A percentile compares a stretch with the other conserved stretches of the same genome.
Evolutionary conservation across 2,888 invertebrate species (phyloP).

Genomic region (Enchytraeus crypticus): DNA sequence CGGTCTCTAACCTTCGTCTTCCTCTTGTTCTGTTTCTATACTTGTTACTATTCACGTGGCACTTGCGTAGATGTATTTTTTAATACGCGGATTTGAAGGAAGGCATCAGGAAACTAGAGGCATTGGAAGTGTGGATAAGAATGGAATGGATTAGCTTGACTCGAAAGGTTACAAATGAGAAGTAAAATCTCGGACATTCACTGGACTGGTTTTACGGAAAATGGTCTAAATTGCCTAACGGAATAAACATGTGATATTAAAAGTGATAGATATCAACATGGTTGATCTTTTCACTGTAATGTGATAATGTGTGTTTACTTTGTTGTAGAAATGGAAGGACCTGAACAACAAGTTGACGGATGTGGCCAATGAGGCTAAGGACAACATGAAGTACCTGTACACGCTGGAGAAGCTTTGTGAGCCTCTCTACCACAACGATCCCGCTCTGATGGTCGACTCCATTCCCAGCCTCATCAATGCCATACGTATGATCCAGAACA

Average conservation of each 20-base stretch:
- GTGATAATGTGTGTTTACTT: background rate
- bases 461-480: slow-evolving; percentile 43
- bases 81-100: background rate
- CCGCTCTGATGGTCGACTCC: slow-evolving; percentile 40
- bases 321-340: slow-evolving; percentile 36
- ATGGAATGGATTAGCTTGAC: too few species aligned
- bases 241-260: too few species aligned
- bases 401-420: slow-evolving; percentile 46
- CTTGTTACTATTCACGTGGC: background rate
- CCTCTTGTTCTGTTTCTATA: background rate
- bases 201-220: too few species aligned
- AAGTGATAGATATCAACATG: too few species aligned
- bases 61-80: background rate
- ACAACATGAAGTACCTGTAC: slow-evolving; percentile 46
- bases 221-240: too few species aligned
- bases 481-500: slow-evolving; percentile 44
- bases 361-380: slow-evolving; percentile 45
- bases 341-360: slow-evolving; percentile 43
- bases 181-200: too few species aligned
- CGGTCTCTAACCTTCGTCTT: slow-evolving; percentile 27
- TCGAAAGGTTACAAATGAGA: too few species aligned
- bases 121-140: too few species aligned
- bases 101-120: too few species aligned
- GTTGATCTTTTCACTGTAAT: background rate
- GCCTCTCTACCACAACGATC: slow-evolving; percentile 45